phyloP scores from a whole-genome alignment of 1,140 invertebrate genomes.

The Zaprionus camerounensis region DNA sequence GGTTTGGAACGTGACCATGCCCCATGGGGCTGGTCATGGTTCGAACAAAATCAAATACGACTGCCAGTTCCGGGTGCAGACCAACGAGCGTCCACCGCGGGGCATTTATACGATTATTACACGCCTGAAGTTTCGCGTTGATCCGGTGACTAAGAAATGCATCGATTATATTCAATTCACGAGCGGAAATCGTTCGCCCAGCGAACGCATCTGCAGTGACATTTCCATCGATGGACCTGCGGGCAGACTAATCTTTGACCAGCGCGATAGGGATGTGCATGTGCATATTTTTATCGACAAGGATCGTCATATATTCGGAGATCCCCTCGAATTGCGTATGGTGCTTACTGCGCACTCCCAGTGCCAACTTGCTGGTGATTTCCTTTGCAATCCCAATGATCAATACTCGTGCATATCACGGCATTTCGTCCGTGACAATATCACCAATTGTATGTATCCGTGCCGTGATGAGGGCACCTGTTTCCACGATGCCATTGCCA shows the following conservation, averaged over 20 bases:
- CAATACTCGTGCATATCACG: slow-evolving; percentile 77
- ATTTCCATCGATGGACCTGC: slow-evolving; percentile 70
- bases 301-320: slow-evolving; percentile 59
- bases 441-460: slow-evolving; percentile 78
- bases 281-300: slow-evolving; percentile 73
- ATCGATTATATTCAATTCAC: slow-evolving; percentile 80
- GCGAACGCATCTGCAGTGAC: slow-evolving; percentile 70
- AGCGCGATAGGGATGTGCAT: slow-evolving; percentile 70
- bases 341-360: slow-evolving; percentile 75
- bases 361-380: slow-evolving; percentile 70
- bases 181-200: slow-evolving; percentile 72
- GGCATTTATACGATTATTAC: slow-evolving; percentile 80
- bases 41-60: slow-evolving; percentile 79
- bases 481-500: slow-evolving; percentile 63
- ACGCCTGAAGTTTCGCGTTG: slow-evolving; percentile 69
- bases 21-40: slow-evolving; percentile 54
- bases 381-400: slow-evolving; percentile 74
- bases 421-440: slow-evolving; percentile 77
- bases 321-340: slow-evolving; percentile 77
- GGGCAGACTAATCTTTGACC: slow-evolving; percentile 68
- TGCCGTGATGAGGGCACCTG: slow-evolving; percentile 78
- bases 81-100: slow-evolving; percentile 65
- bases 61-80: slow-evolving; percentile 71
- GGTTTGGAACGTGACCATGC: slow-evolving; percentile 73
- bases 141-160: slow-evolving; percentile 69